Evolutionary conservation across 2,113 vertebrate genomes (phyloP).

Genomic region (Scortum barcoo): DNA sequence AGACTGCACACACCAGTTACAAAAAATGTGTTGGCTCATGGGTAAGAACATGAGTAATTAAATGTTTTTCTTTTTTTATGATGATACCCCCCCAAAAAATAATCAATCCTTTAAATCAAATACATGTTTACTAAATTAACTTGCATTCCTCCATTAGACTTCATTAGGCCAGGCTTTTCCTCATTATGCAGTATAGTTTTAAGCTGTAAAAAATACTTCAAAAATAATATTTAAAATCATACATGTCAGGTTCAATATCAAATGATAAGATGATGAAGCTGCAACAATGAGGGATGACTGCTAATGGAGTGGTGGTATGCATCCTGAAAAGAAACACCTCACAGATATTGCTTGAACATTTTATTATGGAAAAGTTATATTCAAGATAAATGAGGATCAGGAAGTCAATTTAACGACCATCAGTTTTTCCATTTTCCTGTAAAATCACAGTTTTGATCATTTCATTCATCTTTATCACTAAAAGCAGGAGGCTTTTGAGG

Average conservation of each 20-base stretch:
- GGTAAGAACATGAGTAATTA: background rate
- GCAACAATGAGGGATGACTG: background rate
- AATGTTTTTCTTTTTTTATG: background rate
- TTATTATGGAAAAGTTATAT: background rate
- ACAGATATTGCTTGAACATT: background rate
- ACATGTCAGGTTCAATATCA: background rate
- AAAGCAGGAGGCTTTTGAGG: constrained; percentile 75
- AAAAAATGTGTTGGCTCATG: background rate
- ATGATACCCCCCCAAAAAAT: background rate
- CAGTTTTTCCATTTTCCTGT: background rate
- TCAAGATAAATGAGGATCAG: background rate
- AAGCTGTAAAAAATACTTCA: background rate
- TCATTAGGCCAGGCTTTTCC: background rate
- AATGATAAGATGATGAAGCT: background rate
- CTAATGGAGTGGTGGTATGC: background rate
- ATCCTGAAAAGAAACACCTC: background rate
- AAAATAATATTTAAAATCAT: background rate
- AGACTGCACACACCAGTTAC: background rate
- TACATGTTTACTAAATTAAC: background rate
- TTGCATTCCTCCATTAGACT: background rate
- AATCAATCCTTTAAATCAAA: background rate
- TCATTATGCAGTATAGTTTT: background rate
- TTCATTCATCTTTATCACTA: constrained; percentile 34
- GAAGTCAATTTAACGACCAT: background rate
- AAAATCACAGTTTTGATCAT: constrained; percentile 33